Percentiles rank a stretch among this genome's conserved stretches.
Conservation (phyloP, 2,797 vertebrate genomes). For the Galagoides demidoff region DNA sequence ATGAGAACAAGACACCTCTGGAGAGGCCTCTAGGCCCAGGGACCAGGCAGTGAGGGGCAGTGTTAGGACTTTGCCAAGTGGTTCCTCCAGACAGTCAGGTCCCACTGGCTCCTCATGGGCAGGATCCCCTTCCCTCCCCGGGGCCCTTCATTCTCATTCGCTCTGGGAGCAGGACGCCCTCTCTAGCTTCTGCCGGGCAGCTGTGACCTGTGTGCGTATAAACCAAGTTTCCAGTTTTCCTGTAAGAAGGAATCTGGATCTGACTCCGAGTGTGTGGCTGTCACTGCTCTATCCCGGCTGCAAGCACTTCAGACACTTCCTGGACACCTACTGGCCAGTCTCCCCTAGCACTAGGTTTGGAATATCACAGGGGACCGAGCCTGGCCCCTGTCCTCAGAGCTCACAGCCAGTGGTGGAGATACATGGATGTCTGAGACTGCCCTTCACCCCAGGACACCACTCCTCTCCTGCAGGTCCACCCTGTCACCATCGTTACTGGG, state of each 20-base stretch:
- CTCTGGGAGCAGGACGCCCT: neutral
- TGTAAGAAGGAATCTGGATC: no score
- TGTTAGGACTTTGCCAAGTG: no score
- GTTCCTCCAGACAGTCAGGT: neutral
- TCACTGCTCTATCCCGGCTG: no score
- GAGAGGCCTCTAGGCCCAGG: no score
- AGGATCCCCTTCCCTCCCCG: neutral
- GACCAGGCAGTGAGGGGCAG: accelerated
- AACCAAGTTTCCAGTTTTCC: neutral
- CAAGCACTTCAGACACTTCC: neutral
- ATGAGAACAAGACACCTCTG: neutral
- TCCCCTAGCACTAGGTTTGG: neutral
- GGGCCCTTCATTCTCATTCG: neutral
- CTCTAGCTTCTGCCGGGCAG: neutral
- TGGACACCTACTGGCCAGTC: accelerated
- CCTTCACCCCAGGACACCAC: no score
- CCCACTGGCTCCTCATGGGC: neutral
- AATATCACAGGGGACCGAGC: neutral
- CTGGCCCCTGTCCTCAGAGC: neutral
- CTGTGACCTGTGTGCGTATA: neutral
- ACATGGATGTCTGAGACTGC: no score
- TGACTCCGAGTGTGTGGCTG: neutral
- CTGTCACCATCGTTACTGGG: no score
- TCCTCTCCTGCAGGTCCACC: neutral
- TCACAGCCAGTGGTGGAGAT: neutral